A percentile compares a stretch with the other conserved stretches of the same genome.
Evolutionary conservation across 92 coral and sea anemone species (phyloP).

Genomic region (Porites evermanni): DNA sequence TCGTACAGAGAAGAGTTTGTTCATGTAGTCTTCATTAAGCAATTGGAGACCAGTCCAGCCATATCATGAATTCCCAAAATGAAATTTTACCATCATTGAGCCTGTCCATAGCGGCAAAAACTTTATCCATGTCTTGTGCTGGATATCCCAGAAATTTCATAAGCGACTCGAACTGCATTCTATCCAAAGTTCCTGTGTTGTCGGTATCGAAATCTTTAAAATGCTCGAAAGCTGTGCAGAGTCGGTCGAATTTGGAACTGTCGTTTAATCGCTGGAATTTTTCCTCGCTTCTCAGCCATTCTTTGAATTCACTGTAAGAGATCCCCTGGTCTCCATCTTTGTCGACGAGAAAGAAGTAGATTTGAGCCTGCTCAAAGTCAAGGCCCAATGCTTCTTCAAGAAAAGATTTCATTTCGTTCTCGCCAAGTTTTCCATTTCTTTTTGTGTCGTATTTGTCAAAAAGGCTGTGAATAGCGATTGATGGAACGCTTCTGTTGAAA

Average conservation of each 20-base stretch:
- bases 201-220: constrained; percentile 76
- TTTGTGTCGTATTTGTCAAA: constrained; percentile 70
- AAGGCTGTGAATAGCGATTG: constrained; percentile 67
- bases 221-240: constrained; percentile 66
- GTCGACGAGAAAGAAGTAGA: constrained; percentile 66
- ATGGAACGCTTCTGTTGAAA: constrained; percentile 61
- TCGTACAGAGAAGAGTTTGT: too few relatives aligned
- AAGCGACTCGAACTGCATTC: constrained; percentile 60
- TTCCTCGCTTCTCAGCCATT: constrained; percentile 74
- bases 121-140: constrained; percentile 53
- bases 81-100: constrained; percentile 75
- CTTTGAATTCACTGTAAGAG: constrained; percentile 60
- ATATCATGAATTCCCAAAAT: constrained; percentile 77
- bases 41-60: constrained; percentile 81
- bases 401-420: constrained; percentile 49
- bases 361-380: constrained; percentile 58
- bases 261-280: constrained; percentile 53
- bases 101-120: constrained; percentile 61
- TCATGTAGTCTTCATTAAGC: neutral
- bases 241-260: constrained; percentile 40
- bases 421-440: constrained; percentile 62
- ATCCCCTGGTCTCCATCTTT: constrained; percentile 70
- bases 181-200: constrained; percentile 69
- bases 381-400: constrained; percentile 73
- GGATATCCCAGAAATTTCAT: constrained; percentile 69